Base-by-base conservation (phyloP, 2,113 vertebrate species). In the Syngnathoides biaculeatus region DNA sequence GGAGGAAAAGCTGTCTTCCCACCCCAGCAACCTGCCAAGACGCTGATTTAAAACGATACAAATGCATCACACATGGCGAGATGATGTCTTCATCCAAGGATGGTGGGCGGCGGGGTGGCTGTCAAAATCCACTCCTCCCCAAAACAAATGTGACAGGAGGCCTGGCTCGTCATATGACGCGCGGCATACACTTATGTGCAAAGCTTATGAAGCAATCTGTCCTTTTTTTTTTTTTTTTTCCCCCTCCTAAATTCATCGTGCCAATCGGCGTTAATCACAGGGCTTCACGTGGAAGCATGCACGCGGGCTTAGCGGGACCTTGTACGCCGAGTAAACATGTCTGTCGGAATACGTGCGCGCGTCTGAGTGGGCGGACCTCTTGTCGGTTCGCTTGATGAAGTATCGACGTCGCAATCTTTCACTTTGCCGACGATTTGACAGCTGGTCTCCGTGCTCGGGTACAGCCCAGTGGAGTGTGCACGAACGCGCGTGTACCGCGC, bases 21-120 rank as follows among this genome's bases (percentile, higher is more conserved):
- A n/a, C 76, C 74, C 24, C 65, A 70, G 76, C 73, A 78, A 75
- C 57, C 72, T 78, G 81, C 72, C 78, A 81, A 69, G 71, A 78
- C 63, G 72, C 61, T 71, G 68, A 84, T 74, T 82, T 80, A 74
- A 77, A 81, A 69, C 71, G 79, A 83, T 74, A 82, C 73, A 83
- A 81, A 85, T 68, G 62, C 26, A 30, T 26, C 56, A 53, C 61
- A 63, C 73, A 72, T 47, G 68, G 64, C 64, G 69, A 69, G 68
- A 70, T 65, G 24, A 47, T 48, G 62, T 50, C 53, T 57, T 45
- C 2, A 68, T 61, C 48, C 48, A 68, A 77, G 56, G 56, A 68
- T 57, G 55, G 55, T 22, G 65, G 45, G 15, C 6, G 70, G 71
- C 65, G 22, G 8, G 63, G 27, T 1, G 0, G 27, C 22, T 72